These are phyloP conservation scores for Poeciliopsis gracilis DNA, from an alignment of 2,797 vertebrate species.

Conservation along the genomic window DNA sequence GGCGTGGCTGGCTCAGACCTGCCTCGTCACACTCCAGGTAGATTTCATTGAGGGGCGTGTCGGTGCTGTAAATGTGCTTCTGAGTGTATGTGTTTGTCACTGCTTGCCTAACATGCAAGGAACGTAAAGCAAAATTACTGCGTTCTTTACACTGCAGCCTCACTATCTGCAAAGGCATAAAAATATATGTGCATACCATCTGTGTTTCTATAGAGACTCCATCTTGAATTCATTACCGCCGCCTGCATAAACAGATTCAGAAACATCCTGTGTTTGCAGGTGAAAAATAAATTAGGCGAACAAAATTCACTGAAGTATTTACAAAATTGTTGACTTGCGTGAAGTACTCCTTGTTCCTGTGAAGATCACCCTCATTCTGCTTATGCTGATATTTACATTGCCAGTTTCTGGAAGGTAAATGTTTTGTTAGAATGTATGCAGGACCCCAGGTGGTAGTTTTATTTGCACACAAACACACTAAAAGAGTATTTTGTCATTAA, in stretches of 20 bases:
- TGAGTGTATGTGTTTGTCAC: neutral
- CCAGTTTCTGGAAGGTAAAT: neutral
- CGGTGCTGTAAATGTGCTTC: conserved; percentile 1
- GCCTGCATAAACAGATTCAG: neutral
- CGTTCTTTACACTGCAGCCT: neutral
- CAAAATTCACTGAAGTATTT: conserved; percentile 6
- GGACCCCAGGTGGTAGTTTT: neutral
- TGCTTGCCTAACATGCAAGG: conserved; percentile 4
- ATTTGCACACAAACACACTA: neutral
- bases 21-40: conserved; percentile 32
- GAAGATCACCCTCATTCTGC: conserved; percentile 2
- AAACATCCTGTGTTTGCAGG: neutral
- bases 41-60: conserved; percentile 41
- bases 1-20: conserved; percentile 35
- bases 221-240: neutral
- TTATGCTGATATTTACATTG: neutral
- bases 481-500: conserved; percentile 1
- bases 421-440: neutral
- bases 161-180: neutral
- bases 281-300: neutral
- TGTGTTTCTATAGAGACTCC: neutral
- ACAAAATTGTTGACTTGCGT: neutral
- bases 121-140: neutral
- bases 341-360: neutral
- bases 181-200: neutral